A percentile compares a stretch with the other conserved stretches of the same genome.
phyloP scores from a whole-genome alignment of 2,888 invertebrate species.

The Argyresthia albistria region DNA sequence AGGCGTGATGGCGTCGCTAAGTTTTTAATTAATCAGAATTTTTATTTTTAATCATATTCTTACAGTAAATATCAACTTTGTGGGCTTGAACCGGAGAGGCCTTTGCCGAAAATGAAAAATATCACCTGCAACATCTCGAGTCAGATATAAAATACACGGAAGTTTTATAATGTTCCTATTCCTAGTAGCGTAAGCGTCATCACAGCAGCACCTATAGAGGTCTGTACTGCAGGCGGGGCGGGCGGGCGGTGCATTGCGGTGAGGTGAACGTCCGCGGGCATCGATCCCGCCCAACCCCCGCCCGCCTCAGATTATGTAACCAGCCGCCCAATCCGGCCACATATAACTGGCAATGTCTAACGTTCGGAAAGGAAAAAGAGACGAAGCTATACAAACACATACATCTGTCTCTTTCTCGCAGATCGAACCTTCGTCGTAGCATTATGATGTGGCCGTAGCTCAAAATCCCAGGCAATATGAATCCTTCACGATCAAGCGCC shows the following conservation, averaged over 20 bases:
- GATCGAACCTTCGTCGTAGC: constrained; percentile 26
- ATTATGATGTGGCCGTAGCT: constrained; percentile 32
- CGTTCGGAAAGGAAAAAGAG: background rate
- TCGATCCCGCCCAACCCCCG: constrained; percentile 48
- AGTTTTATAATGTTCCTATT: background rate
- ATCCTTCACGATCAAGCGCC: too few relatives aligned
- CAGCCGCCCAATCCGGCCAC: constrained; percentile 2
- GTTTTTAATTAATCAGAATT: too few relatives aligned
- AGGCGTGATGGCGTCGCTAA: too few relatives aligned
- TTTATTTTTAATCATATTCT: too few relatives aligned
- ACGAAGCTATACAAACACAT: background rate
- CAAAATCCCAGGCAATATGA: too few relatives aligned
- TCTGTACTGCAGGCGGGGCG: constrained; percentile 9
- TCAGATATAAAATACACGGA: background rate
- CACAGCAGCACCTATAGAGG: too few relatives aligned
- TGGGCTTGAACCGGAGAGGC: too few relatives aligned
- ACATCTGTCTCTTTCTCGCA: constrained; percentile 22
- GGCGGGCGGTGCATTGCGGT: constrained; percentile 13
- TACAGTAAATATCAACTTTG: too few relatives aligned
- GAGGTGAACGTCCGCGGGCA: constrained; percentile 62
- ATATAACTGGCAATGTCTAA: too few relatives aligned
- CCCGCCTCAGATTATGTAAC: constrained; percentile 54
- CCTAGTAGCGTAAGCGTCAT: too few relatives aligned
- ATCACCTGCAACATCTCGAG: too few relatives aligned
- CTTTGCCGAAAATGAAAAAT: too few relatives aligned